Conservation (phyloP, 1,140 invertebrate genomes). For the Drosophila hydei region DNA sequence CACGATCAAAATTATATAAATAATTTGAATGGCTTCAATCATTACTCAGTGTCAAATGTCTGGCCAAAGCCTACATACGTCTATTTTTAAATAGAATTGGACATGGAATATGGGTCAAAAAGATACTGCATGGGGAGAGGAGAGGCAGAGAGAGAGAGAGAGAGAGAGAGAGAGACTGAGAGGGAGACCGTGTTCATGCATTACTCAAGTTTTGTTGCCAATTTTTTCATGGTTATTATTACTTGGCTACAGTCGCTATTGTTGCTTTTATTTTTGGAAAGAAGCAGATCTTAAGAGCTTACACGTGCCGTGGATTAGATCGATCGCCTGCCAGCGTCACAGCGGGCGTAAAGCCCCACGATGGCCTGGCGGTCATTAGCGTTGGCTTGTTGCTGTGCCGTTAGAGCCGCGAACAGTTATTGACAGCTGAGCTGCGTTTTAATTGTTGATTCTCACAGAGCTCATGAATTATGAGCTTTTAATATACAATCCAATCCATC, state of each 20-base stretch:
- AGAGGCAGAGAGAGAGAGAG: no score
- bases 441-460: conserved; percentile 34
- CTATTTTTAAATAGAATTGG: conserved; percentile 19
- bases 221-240: conserved; percentile 13
- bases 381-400: conserved; percentile 53
- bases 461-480: conserved; percentile 59
- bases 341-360: conserved; percentile 34
- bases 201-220: background rate
- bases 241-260: conserved; percentile 19
- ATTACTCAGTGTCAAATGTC: conserved; percentile 9
- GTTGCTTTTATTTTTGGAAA: conserved; percentile 27
- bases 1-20: background rate
- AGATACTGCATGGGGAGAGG: no score
- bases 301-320: conserved; percentile 74
- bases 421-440: conserved; percentile 37
- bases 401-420: conserved; percentile 56
- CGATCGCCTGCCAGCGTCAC: conserved; percentile 13
- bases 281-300: conserved; percentile 59
- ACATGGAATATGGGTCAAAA: conserved; percentile 34
- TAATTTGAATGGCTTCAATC: background rate
- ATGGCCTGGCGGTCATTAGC: conserved; percentile 26
- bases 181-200: no score
- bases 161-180: no score
- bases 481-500: conserved; percentile 54
- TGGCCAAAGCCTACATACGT: conserved; percentile 5